Percentiles rank a stretch among this genome's conserved stretches.
These are phyloP conservation scores for Eulemur rufifrons DNA, from an alignment of 2,113 vertebrate species.

Conservation along the genomic window DNA sequence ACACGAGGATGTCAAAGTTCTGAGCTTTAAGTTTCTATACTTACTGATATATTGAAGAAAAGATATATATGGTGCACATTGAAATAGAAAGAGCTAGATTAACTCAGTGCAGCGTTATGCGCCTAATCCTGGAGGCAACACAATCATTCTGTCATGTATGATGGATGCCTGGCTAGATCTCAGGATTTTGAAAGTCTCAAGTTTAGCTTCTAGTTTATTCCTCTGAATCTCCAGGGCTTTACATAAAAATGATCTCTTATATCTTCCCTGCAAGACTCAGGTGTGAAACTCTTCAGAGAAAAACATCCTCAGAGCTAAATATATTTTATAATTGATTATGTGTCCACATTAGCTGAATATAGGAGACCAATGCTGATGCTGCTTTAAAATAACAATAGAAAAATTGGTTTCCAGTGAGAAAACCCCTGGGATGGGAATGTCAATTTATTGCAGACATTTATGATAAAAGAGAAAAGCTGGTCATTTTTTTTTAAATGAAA, in stretches of 20 bases:
- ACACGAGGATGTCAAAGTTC: slow-evolving; percentile 52
- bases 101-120: slow-evolving; percentile 35
- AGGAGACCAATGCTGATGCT: neutral
- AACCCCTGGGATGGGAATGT: neutral
- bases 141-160: slow-evolving; percentile 69
- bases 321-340: slow-evolving; percentile 45
- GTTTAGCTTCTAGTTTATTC: slow-evolving; percentile 76
- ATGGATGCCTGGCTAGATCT: slow-evolving; percentile 58
- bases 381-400: neutral
- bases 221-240: slow-evolving; percentile 73
- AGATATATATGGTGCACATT: neutral
- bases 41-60: neutral
- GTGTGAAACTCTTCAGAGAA: slow-evolving; percentile 62
- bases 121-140: slow-evolving; percentile 15
- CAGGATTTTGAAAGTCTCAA: slow-evolving; percentile 70
- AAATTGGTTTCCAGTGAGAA: neutral
- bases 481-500: slow-evolving; percentile 39
- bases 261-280: slow-evolving; percentile 54
- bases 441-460: neutral
- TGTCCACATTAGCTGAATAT: neutral
- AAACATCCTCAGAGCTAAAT: slow-evolving; percentile 31
- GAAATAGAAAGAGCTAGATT: slow-evolving; percentile 30
- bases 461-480: neutral
- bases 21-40: slow-evolving; percentile 50
- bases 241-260: slow-evolving; percentile 59